Base-by-base conservation (phyloP, 2,113 vertebrate genomes). In the Pseudorasbora parva region DNA sequence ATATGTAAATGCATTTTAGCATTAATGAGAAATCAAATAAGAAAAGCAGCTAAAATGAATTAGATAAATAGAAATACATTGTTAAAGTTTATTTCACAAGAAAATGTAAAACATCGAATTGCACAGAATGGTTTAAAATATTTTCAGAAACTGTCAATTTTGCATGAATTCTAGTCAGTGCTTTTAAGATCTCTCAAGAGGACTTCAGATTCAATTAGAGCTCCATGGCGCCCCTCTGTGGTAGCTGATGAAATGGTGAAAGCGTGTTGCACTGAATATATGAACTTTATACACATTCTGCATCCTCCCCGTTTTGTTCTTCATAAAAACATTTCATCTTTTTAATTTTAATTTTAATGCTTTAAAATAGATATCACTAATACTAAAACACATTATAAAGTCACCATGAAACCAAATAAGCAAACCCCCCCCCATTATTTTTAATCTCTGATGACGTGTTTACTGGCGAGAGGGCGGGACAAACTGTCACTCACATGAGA, bases 201-300 rank as follows among this genome's bases (percentile, higher is more conserved):
- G 64, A 77, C 33, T 66, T 66, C 37, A 66, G 8, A 49, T 4
- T 49, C 15, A 15, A 66, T 49, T n/a, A n/a, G 27, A 79, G 45
- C 59, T 49, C 78, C 5, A 66, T 21, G 45, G 78, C 33, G 78
- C 78, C 78, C 15, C 25, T 12, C 27, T 49, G 78, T 51, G 78
- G 78, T 66, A 11, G 25, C 15, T 41, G 4, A 45, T 64, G 10
- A 11, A 27, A 47, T 17, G 9, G 23, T 21, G 4, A 27, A 21
- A 21, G 23, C 49, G 75, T 43, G 12, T 30, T 45, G 37, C 12
- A 78, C 51, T 60, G n/a, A 45, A 60, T 17, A 3, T 17, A 45
- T 47, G 2, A 41, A 37, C 33, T 68, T 41, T 5, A 68, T 8
- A 11, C 30, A 30, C 30, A 5, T 6, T 30, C 5, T 9, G 37